Base-by-base conservation (phyloP, 2,113 vertebrate species). In the Theristicus caerulescens region DNA sequence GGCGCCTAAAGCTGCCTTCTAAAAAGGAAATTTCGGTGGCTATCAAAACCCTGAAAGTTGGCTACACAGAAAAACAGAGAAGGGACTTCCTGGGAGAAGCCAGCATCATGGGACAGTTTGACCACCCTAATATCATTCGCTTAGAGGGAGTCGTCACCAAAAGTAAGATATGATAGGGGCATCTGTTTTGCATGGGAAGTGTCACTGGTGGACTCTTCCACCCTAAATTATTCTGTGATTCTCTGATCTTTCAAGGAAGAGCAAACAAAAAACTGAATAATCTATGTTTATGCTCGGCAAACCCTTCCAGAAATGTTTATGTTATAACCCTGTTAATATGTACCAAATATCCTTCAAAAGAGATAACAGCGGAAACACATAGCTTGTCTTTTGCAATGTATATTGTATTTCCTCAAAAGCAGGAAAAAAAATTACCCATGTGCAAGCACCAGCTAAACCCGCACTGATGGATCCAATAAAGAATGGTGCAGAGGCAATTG, bases 1-100 rank as follows among this genome's bases (percentile, higher is more conserved):
- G 99, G 2, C 99, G 99, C 64, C 98, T 99, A 71, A 99, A 98
- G 94, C 98, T 99, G 57, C 99, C 99, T 93, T 99, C 98, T 54
- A 99, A 99, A 97, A 99, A 99, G 97, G 99, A 99, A 96, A 99
- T 99, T 97, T 99, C 99, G 5, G 99, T 99, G 90, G 99, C 99
- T 94, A 99, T 99, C 91, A 99, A 99, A 98, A 99, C 99, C 9
- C 97, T 99, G 19, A 99, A 99, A 97, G 99, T 99, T 61, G 99
- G 99, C 83, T 99, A 99, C 86, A 99, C 99, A 3, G 99, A 99
- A 76, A 99, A 99, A 44, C 99, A 99, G 95, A 99, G 99, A 65
- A 98, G 99, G 96, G 99, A 99, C 90, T 99, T 99, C 95, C 97
- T 99, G 51, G 98, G 99, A 38, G 99, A 99, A 97, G 99, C 99